Percentiles rank a stretch among this genome's conserved stretches.
These are phyloP conservation scores for Siniperca knerii DNA, from an alignment of 2,113 vertebrate genomes.

Conservation along the genomic window DNA sequence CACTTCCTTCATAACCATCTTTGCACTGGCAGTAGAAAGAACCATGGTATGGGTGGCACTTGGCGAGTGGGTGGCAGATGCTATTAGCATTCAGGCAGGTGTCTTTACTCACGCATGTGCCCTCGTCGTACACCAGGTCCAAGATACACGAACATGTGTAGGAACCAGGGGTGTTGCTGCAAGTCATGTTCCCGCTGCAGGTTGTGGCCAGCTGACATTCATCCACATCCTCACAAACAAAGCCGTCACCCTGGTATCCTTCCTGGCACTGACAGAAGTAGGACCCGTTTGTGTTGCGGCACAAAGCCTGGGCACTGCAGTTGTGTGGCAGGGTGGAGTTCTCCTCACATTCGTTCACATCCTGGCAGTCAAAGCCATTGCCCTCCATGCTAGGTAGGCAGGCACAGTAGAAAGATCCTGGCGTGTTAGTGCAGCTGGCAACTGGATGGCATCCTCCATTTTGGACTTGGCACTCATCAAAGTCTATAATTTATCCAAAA, in stretches of 20 bases:
- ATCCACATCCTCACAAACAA: conserved; percentile 82
- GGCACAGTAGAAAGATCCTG: conserved; percentile 82
- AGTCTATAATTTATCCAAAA: conserved; percentile 92
- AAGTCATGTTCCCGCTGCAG: conserved; percentile 83
- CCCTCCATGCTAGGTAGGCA: conserved; percentile 83
- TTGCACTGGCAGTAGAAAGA: conserved; percentile 84
- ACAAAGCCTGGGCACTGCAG: conserved; percentile 81
- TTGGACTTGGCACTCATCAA: conserved; percentile 88
- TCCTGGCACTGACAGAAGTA: conserved; percentile 81
- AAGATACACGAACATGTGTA: conserved; percentile 81
- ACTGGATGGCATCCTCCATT: conserved; percentile 86
- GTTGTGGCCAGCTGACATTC: conserved; percentile 77
- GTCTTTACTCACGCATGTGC: conserved; percentile 78
- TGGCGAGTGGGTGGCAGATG: conserved; percentile 74
- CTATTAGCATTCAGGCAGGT: conserved; percentile 74
- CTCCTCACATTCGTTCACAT: conserved; percentile 85
- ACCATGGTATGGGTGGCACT: conserved; percentile 73
- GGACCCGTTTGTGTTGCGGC: conserved; percentile 83
- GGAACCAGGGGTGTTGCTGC: conserved; percentile 83
- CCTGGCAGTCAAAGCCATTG: conserved; percentile 83
- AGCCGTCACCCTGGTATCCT: conserved; percentile 84
- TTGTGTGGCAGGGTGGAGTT: conserved; percentile 72
- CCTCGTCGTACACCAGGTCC: conserved; percentile 68
- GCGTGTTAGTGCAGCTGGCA: conserved; percentile 84
- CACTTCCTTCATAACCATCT: conserved; percentile 82